phyloP scores from a whole-genome alignment of 2,113 vertebrate genomes.

The Chelonoidis abingdonii region DNA sequence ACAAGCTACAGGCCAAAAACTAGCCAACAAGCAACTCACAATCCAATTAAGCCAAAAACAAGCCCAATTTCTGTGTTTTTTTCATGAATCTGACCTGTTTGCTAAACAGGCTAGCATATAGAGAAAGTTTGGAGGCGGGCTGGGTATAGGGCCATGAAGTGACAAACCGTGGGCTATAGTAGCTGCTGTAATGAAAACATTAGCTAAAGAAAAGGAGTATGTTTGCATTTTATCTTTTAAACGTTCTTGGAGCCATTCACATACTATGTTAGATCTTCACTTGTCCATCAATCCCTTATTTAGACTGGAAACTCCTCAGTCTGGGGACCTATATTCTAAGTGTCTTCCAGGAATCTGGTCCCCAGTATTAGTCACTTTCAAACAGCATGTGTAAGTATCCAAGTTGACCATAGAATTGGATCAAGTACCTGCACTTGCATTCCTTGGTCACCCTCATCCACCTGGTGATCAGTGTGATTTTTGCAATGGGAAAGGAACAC shows the following conservation, averaged over 20 bases:
- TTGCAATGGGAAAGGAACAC: neutral
- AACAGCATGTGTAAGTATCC: neutral
- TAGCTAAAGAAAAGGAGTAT: neutral
- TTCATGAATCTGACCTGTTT: too few species aligned
- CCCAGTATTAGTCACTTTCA: neutral
- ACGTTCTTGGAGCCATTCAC: neutral
- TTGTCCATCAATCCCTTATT: neutral
- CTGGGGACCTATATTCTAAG: neutral
- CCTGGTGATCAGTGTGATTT: neutral
- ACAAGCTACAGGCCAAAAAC: too few species aligned
- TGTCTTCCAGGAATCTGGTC: neutral
- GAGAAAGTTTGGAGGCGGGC: neutral
- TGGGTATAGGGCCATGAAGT: neutral
- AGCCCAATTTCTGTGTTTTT: too few species aligned
- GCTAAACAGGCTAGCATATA: neutral
- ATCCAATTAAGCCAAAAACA: too few species aligned
- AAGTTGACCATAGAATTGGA: neutral
- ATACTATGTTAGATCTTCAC: neutral
- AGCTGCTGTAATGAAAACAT: neutral
- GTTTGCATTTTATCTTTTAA: neutral
- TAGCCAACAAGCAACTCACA: too few species aligned
- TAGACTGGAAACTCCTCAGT: neutral
- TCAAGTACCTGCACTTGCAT: neutral
- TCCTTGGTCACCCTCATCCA: neutral
- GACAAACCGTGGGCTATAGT: rapidly evolving